These are phyloP conservation scores for Cantharis nigra DNA, from an alignment of 2,888 invertebrate genomes.

Conservation along the genomic window DNA sequence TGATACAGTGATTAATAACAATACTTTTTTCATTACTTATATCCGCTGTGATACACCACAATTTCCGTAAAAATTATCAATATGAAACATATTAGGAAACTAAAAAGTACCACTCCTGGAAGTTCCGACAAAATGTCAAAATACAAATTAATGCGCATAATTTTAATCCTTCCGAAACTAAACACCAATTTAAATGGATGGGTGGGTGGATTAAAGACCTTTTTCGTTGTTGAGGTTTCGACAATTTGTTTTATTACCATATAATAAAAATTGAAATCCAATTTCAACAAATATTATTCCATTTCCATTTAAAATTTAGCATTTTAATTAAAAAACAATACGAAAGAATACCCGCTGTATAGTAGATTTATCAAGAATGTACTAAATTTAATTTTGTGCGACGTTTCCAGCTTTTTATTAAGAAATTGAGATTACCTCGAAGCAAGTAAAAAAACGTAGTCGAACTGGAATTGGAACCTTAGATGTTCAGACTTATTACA, in stretches of 20 bases:
- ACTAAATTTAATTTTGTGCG: neutral
- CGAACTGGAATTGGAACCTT: neutral
- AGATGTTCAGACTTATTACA: neutral
- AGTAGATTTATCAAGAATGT: neutral
- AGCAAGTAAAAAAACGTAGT: neutral
- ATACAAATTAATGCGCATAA: neutral
- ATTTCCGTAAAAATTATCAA: neutral
- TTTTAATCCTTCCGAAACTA: neutral
- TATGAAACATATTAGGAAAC: neutral
- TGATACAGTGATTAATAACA: neutral
- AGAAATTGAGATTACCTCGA: neutral
- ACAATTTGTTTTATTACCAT: neutral
- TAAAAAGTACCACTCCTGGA: neutral
- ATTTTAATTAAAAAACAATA: neutral
- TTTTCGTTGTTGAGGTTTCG: neutral
- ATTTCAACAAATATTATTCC: neutral
- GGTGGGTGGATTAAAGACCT: neutral
- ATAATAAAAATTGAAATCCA: neutral
- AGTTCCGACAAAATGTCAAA: neutral
- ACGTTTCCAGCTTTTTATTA: neutral
- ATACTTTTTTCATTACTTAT: neutral
- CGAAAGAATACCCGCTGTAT: neutral
- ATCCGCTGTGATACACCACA: neutral
- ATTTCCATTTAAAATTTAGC: neutral
- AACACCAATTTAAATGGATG: neutral